A percentile compares a stretch with the other conserved stretches of the same genome.
phyloP scores from a whole-genome alignment of 2,797 vertebrate genomes.

The Coreius guichenoti region DNA sequence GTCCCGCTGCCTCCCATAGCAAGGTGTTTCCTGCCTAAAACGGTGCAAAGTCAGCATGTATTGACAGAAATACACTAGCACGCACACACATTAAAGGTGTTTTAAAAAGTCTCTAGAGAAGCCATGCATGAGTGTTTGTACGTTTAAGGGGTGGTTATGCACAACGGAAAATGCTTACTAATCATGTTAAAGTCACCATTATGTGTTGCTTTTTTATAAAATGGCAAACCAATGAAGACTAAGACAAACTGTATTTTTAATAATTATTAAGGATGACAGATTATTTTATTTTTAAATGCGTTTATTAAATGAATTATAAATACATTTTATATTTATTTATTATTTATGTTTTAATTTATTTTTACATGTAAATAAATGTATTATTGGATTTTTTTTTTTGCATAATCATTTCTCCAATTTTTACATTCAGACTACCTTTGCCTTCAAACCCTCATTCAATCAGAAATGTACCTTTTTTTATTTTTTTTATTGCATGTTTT shows the following conservation, averaged over 20 bases:
- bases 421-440: neutral
- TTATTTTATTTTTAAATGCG: neutral
- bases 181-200: neutral
- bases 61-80: conserved; percentile 28
- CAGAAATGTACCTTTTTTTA: neutral
- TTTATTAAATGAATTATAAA: neutral
- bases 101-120: neutral
- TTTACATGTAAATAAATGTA: neutral
- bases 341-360: neutral
- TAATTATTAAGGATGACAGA: no score
- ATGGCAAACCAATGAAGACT: neutral
- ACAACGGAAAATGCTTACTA: neutral
- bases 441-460: neutral
- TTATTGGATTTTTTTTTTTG: neutral
- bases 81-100: conserved; percentile 44
- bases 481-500: neutral
- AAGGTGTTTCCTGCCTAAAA: conserved; percentile 80
- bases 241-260: neutral
- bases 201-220: neutral
- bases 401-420: neutral
- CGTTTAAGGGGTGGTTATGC: neutral
- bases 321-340: neutral
- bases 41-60: conserved; percentile 65
- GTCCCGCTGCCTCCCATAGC: conserved; percentile 64
- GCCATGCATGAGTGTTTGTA: neutral